Base-by-base conservation (phyloP, 1,140 invertebrate genomes). In the Caligus rogercresseyi region DNA sequence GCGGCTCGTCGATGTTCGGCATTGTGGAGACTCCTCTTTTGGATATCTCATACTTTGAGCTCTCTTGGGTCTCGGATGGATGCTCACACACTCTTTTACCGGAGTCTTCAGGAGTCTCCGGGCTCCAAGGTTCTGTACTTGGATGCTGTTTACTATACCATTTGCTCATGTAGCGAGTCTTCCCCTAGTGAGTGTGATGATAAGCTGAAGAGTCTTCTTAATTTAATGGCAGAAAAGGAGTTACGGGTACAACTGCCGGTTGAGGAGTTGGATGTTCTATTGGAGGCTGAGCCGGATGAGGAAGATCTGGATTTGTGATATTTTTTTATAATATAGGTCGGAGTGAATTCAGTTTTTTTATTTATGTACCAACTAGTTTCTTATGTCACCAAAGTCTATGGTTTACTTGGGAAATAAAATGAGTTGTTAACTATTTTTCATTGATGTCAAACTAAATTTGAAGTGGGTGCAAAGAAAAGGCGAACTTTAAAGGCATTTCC, bases 201-300 rank as follows among this genome's bases (percentile, higher is more conserved):
- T 3, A n/a, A 25, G 13, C 53, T 74, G 2, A 70, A 71, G 54
- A 71, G 73, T 55, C 68, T 74, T 4, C 64, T 69, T 18, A 71
- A 74, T 54, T 66, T 74, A 14, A 71, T 75, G 68, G 68, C 66
- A 25, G 74, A 75, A 65, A 72, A 74, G 54, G 73, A 74, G 67
- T 60, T 74, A 0, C 54, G 72, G 18, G 57, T 75, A 15, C 68
- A 72, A 23, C 69, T 72, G 13, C 71, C 72, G 24, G 25, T 14
- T 20, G 57, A 60, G 4, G 57, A 60, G 16, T 60, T 60, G 26
- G 26, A 43, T 15, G 26, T 60, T 11, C 24, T 60, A 21, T 20
- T 60, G 4, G 53, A 43, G n/a, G 31, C 31, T 43, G 31, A 43
- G 31, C 31, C 31, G 31, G 31, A 43, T 43, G 31, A 43, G n/a